Conservation (phyloP, 2,888 invertebrate species). For the Eulithis prunata region DNA sequence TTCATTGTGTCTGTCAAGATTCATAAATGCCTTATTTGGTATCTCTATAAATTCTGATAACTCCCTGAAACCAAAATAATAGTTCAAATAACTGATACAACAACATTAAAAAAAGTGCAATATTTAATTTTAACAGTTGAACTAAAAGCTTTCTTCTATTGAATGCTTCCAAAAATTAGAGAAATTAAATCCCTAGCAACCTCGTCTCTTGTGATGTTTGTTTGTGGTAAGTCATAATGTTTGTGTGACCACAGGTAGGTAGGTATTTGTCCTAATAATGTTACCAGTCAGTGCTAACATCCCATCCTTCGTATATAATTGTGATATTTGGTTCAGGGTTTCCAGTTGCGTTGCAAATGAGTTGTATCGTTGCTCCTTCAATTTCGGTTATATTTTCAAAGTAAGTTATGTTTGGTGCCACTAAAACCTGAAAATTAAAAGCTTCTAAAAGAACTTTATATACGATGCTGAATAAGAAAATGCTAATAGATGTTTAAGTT, state of each 20-base stretch:
- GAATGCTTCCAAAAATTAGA: too few relatives aligned
- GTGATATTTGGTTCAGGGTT: conserved; percentile 60
- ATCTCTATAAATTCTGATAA: conserved; percentile 48
- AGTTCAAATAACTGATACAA: background rate
- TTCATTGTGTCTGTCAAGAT: conserved; percentile 52
- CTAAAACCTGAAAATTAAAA: conserved; percentile 57
- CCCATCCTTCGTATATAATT: conserved; percentile 54
- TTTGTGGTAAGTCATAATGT: too few relatives aligned
- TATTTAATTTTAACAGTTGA: too few relatives aligned
- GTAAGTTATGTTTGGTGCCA: conserved; percentile 58
- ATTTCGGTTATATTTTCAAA: conserved; percentile 58
- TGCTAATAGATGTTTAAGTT: too few relatives aligned
- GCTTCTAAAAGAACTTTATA: background rate
- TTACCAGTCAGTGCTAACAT: conserved; percentile 51
- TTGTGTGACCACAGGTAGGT: background rate
- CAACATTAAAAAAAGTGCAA: too few relatives aligned
- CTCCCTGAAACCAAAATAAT: conserved; percentile 40
- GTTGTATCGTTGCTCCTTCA: conserved; percentile 56
- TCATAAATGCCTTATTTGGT: conserved; percentile 52
- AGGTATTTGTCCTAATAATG: background rate
- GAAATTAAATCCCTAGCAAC: too few relatives aligned
- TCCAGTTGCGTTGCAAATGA: conserved; percentile 65
- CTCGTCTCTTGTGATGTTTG: too few relatives aligned
- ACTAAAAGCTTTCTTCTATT: too few relatives aligned
- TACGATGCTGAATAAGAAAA: too few relatives aligned